Base-by-base conservation (phyloP, 1,140 invertebrate species). In the Idris sp. region DNA sequence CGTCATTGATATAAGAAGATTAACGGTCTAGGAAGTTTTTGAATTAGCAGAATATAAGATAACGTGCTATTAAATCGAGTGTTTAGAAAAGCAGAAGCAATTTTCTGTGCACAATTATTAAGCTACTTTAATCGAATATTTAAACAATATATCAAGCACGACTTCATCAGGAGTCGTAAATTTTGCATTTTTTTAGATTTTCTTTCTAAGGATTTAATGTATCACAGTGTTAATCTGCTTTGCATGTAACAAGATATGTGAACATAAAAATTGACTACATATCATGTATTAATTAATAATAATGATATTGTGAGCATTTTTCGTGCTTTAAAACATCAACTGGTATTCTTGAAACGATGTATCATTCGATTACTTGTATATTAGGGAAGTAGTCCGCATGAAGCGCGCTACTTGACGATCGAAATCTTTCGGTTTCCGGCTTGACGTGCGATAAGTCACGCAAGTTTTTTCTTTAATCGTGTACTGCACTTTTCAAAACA, bases 371-470 rank as follows among this genome's bases (percentile, higher is more conserved):
- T 51, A 59, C 35, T 51, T 46, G 18, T 43, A 59, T 54, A 56
- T 59, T 59, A 44, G 46, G 54, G 36, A 51, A 69, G 35, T 59
- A 51, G 53, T 69, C 51, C 41, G 31, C 25, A 49, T 41, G 43
- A 49, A 49, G 19, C 43, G 36, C 65, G 46, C 51, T 69, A n/a
- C n/a, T n/a, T n/a, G n/a, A n/a, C 53, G 65, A 69, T 69, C 46
- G 30, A 30, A 69, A 59, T 59, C 36, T 51, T 59, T 69, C 44
- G 25, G 44, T 58, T 59, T 59, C 14, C 15, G 51, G 46, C 28
- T 35, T 22, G 51, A 48, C 35, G 26, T 2, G 18, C 40, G 51
- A 67, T 68, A 58, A 68, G 64, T 68, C 64, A 68, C 64, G 64
- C 51, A 28, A 68, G 15, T 48, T 14, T 43, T 35, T 48, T 36